Evolutionary conservation across 37 sponge, comb jelly and placozoan genomes (phyloP), one percentile per base, ranked within the genome.

Genomic region (Lycopodina hypogea): DNA sequence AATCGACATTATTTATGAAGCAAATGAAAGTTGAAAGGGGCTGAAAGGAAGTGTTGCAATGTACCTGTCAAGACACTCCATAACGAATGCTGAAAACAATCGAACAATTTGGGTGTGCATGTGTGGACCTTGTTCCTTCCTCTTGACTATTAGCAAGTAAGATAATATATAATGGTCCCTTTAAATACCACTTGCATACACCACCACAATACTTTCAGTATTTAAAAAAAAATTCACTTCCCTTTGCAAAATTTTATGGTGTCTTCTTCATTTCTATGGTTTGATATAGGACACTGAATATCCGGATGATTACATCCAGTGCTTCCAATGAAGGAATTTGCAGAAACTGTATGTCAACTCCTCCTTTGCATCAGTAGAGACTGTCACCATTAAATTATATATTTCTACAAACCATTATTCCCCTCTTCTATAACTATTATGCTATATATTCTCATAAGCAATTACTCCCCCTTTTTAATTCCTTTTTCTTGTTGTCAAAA

Each of bases 51-150:
- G 88, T 14, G 42, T 93, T 33, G 52, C 36, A 33, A 28, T 33
- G 3, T 42, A 68, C 24, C 26, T 90, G 0, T 81, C 90, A 7
- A 53, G 61, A 24, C 9, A 42, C 0, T 71, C 85, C 73, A 33
- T 93, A 18, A 90, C 94, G 24, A 73, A 51, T 29, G 17, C 74
- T 2, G 3, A 11, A 1, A 53, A 42, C 74, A 39, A 23, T 22
- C 26, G 24, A 38, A 83, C 68, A 38, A 35, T 74, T 3, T 69
- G 83, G 21, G 59, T 93, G 0, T 93, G 94, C 68, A 65, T 89
- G 42, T 93, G 94, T 56, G 94, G 94, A 22, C 86, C 84, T 17
- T 29, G 30, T 4, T 81, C 72, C 17, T 93, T 93, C 71, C 82
- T 78, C 14, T 36, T 48, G 3, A 36, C 45, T 18, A 77, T 90